Percentiles rank a stretch among this genome's conserved stretches.
These are phyloP conservation scores for Oppia nitens DNA, from an alignment of 1,140 invertebrate genomes.

Conservation along the genomic window DNA sequence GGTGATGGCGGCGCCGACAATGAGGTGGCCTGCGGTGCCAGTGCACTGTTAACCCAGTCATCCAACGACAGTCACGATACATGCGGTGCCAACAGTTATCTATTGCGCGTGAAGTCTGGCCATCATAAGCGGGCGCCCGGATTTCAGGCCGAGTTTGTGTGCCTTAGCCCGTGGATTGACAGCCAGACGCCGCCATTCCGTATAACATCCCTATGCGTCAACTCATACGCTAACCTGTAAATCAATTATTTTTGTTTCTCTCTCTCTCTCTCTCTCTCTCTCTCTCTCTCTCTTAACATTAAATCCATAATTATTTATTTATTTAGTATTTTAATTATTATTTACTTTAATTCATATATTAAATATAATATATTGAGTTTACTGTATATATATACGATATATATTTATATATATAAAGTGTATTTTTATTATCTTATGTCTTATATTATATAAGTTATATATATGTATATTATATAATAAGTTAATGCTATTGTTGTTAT, in stretches of 20 bases:
- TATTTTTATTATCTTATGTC: too few species aligned
- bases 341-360: too few species aligned
- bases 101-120: constrained; percentile 47
- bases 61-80: not conserved
- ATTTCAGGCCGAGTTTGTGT: constrained; percentile 88
- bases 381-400: too few species aligned
- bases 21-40: constrained; percentile 3
- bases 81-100: constrained; percentile 19
- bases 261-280: constrained; percentile 4
- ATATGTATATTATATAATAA: not conserved
- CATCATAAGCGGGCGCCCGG: constrained; percentile 62
- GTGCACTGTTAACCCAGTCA: not conserved
- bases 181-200: constrained; percentile 51
- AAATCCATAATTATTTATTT: too few species aligned
- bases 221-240: constrained; percentile 92
- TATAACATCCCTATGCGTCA: constrained; percentile 74
- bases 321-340: too few species aligned
- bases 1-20: constrained; percentile 25
- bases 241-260: constrained; percentile 29
- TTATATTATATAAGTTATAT: too few species aligned
- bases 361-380: too few species aligned
- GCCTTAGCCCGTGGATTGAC: constrained; percentile 63
- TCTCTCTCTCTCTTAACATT: too few species aligned
- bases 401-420: too few species aligned
- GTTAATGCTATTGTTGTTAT: not conserved